Base-by-base conservation (phyloP, 1,140 invertebrate species). In the Zaprionus capensis region DNA sequence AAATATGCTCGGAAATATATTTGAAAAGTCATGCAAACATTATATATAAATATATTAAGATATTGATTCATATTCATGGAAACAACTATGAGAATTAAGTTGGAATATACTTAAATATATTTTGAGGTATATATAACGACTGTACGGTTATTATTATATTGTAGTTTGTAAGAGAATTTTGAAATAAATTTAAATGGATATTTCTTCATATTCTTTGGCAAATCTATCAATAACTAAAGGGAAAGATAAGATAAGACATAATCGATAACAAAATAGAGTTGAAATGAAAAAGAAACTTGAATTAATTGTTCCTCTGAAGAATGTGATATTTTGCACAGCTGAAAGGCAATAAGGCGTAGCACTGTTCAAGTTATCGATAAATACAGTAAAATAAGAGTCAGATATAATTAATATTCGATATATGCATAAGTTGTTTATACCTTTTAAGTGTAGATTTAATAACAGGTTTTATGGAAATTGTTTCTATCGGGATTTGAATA, bases 271-370 rank as follows among this genome's bases (percentile, higher is more conserved):
- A 51, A 41, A 17, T 2, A 20, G 20, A 49, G 9, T 51, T 24
- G 11, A 51, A 51, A 51, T 12, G 15, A 22, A 24, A 22, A 51
- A 51, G 4, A 14, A 24, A 49, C n/a, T 46, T 17, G 15, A 46
- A 17, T 46, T 6, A 46, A 9, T 46, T 46, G 2, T 46, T 68
- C 65, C 67, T 26, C 59, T 12, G 68, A 51, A 69, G 81, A 58
- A 58, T 78, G 78, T 63, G 82, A 84, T 85, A 84, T 67, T 85
- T 81, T 86, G 46, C 82, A 82, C 65, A 56, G 76, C 59, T 71
- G 59, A 57, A 70, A 76, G 76, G 73, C 56, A 76, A 55, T 28
- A 9, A 11, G 9, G 9, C 5, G 15, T 24, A 51, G 24, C 12
- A 28, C 14, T 31, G 14, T 17, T 20, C n/a, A 46, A 17, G 5